phyloP scores from a whole-genome alignment of 1,140 invertebrate genomes.

The Tetramorium simillimum region DNA sequence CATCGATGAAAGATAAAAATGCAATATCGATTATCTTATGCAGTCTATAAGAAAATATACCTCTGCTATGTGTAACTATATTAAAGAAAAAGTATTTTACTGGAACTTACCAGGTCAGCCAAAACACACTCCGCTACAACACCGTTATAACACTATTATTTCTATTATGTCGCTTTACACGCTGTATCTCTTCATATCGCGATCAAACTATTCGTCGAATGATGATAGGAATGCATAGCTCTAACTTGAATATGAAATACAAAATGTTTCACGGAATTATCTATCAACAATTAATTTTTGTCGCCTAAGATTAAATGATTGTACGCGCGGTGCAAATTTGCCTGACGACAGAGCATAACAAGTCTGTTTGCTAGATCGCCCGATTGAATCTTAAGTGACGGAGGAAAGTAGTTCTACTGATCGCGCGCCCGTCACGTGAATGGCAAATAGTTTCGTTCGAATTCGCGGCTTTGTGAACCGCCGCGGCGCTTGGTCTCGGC shows the following conservation, averaged over 20 bases:
- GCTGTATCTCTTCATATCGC: slow-evolving; percentile 32
- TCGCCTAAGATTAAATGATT: slow-evolving; percentile 21
- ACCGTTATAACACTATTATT: not conserved
- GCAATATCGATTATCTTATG: not conserved
- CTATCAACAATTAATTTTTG: slow-evolving; percentile 13
- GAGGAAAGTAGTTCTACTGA: not conserved
- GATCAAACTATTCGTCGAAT: not conserved
- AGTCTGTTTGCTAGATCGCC: not conserved
- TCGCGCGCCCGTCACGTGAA: slow-evolving; percentile 61
- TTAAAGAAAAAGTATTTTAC: not conserved
- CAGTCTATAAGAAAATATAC: too few species aligned
- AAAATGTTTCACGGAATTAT: not conserved
- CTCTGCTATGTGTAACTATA: not conserved
- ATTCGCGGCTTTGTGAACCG: slow-evolving; percentile 65
- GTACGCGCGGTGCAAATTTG: slow-evolving; percentile 1
- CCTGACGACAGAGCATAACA: not conserved
- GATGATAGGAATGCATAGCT: slow-evolving; percentile 10
- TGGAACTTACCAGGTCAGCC: slow-evolving; percentile 47
- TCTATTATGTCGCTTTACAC: slow-evolving; percentile 41
- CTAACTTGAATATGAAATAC: not conserved
- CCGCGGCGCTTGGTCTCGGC: slow-evolving; percentile 69
- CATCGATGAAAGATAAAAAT: not conserved
- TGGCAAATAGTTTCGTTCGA: slow-evolving; percentile 19
- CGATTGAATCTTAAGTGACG: not conserved
- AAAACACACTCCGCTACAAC: slow-evolving; percentile 25